Base-by-base conservation (phyloP, 2,888 invertebrate genomes). In the Bugulina stolonifera region DNA sequence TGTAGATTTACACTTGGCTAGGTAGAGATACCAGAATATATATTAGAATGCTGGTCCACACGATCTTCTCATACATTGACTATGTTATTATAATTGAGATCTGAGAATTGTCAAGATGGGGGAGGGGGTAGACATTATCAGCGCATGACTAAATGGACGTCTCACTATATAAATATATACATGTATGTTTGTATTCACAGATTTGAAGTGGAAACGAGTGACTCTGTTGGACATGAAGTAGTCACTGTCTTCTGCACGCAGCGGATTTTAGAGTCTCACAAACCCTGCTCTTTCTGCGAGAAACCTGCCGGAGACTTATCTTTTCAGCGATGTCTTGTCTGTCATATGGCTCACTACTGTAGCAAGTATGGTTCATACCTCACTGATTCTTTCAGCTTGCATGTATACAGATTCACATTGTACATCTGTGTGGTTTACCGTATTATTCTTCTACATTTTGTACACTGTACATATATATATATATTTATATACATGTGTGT, bases 261-360 rank as follows among this genome's bases (percentile, higher is more conserved):
- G 78, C 75, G 82, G 73, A 81, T 81, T 0, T 35, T 83, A 57
- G 79, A 83, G 75, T 80, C 84, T 5, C 79, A 77, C 58, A 78
- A 81, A 55, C n/a, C 18, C n/a, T 64, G 87, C 78, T 77, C 81
- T 29, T 80, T 79, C 69, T 87, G 87, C 77, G 81, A 82, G 69
- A 79, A 79, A n/a, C 14, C 22, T 14, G 64, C 10, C 3, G 64
- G 32, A n/a, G 32, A 2, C 5, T 10, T 10, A 27, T 14, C 18
- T 32, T 18, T 32, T 10, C 25, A 82, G 73, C 77, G 84, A 27
- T 86, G 86, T 77, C 81, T 81, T 34, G 83, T 82, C 55, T 87
- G 87, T 78, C 84, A 81, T 76, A 81, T 83, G 75, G 85, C 82
- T 1, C 85, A 84, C 74, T 87, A 87, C 79, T 87, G 87, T 78